phyloP scores from a whole-genome alignment of 2,888 invertebrate species.

The Plagodis dolabraria region DNA sequence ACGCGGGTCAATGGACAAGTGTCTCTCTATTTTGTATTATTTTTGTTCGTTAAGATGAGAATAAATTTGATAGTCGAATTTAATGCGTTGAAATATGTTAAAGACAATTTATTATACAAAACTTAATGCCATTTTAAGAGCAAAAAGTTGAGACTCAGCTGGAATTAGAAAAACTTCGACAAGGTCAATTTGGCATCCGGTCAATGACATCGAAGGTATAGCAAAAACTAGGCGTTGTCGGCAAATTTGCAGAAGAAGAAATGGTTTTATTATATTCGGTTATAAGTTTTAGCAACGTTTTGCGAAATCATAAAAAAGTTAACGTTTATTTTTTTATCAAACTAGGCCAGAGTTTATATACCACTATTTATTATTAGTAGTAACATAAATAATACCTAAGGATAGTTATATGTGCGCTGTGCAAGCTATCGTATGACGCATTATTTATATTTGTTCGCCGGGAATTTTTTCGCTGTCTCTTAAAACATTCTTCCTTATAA shows the following conservation, averaged over 20 bases:
- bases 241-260: constrained; percentile 20
- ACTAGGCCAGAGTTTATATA: constrained; percentile 12
- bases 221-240: constrained; percentile 25
- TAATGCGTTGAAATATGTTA: too few species aligned
- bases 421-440: too few species aligned
- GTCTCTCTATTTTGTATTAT: background rate
- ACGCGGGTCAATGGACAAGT: background rate
- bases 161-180: constrained; percentile 24
- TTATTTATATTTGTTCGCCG: too few species aligned
- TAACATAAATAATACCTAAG: too few species aligned
- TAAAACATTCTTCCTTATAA: too few species aligned
- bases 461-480: too few species aligned
- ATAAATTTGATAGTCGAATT: too few species aligned
- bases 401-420: too few species aligned
- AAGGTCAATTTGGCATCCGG: constrained; percentile 37
- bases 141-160: background rate
- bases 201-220: constrained; percentile 23
- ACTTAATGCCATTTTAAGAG: background rate
- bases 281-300: constrained; percentile 20
- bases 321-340: constrained; percentile 14
- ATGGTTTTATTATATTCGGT: constrained; percentile 7
- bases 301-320: constrained; percentile 17
- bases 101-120: too few species aligned
- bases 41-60: constrained; percentile 2
- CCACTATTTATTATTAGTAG: background rate